These are phyloP conservation scores for Amphipyra berbera DNA, from an alignment of 2,888 invertebrate species.

Conservation along the genomic window DNA sequence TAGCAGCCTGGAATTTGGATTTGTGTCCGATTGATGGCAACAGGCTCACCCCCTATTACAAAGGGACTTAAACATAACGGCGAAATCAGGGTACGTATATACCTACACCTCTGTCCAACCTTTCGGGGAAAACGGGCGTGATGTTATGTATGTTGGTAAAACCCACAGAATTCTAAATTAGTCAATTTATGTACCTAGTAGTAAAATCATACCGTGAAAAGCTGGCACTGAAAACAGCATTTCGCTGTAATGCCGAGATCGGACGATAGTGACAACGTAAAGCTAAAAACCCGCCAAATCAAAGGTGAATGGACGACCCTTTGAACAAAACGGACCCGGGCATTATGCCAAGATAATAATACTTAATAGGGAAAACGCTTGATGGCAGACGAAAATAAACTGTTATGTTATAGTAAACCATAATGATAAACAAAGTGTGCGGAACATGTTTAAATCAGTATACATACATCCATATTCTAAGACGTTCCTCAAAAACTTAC, in stretches of 20 bases:
- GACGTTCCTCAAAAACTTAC: too few species aligned
- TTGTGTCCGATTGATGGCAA: too few species aligned
- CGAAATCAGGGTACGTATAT: too few species aligned
- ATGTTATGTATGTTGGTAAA: neutral
- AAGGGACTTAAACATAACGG: too few species aligned
- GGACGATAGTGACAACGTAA: conserved; percentile 4
- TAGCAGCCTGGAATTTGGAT: too few species aligned
- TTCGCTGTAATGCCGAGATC: conserved; percentile 27
- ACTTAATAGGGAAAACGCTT: conserved; percentile 12
- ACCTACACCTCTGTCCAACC: too few species aligned
- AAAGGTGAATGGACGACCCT: conserved; percentile 43
- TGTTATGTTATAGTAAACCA: too few species aligned
- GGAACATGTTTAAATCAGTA: too few species aligned
- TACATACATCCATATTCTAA: too few species aligned
- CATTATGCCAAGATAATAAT: conserved; percentile 25
- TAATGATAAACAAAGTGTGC: too few species aligned
- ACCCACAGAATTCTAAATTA: neutral
- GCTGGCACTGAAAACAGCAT: conserved; percentile 11
- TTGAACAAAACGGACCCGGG: conserved; percentile 25
- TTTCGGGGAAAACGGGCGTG: too few species aligned
- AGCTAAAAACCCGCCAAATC: conserved; percentile 20
- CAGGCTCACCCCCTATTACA: too few species aligned
- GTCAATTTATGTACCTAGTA: neutral
- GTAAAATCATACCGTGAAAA: neutral
- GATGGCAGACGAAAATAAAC: neutral